Conservation (phyloP, 2,797 vertebrate genomes). For the Pyrocephalus nanus region DNA sequence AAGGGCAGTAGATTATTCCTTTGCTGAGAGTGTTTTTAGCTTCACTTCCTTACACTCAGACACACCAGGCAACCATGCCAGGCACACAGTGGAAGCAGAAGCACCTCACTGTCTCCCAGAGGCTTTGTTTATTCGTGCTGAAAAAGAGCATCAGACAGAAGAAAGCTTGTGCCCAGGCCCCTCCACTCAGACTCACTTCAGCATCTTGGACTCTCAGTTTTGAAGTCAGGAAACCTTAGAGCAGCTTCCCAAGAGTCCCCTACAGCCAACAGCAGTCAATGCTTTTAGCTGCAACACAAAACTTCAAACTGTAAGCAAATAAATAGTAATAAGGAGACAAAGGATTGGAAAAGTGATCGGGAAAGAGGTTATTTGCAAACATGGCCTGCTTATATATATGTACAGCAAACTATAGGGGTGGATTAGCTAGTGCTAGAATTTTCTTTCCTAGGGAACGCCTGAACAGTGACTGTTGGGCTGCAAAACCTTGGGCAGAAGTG, state of each 20-base stretch:
- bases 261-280: neutral
- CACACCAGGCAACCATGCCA: neutral
- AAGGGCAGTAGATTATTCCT: neutral
- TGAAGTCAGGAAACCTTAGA: neutral
- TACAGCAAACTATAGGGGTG: neutral
- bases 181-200: neutral
- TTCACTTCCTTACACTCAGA: neutral
- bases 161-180: neutral
- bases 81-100: neutral
- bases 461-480: neutral
- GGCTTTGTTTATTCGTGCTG: neutral
- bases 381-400: neutral
- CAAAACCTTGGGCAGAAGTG: neutral
- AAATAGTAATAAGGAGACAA: neutral
- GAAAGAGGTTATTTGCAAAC: neutral
- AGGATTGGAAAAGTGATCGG: neutral
- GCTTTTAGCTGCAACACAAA: neutral
- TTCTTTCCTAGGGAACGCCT: neutral
- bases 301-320: neutral
- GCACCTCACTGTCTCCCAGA: neutral
- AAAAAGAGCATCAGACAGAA: conserved; percentile 10
- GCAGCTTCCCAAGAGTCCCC: neutral
- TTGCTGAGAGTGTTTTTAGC: neutral
- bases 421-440: neutral
- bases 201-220: neutral